Evolutionary conservation across 2,797 vertebrate genomes (phyloP).

Genomic region (Leptoclinus maculatus): DNA sequence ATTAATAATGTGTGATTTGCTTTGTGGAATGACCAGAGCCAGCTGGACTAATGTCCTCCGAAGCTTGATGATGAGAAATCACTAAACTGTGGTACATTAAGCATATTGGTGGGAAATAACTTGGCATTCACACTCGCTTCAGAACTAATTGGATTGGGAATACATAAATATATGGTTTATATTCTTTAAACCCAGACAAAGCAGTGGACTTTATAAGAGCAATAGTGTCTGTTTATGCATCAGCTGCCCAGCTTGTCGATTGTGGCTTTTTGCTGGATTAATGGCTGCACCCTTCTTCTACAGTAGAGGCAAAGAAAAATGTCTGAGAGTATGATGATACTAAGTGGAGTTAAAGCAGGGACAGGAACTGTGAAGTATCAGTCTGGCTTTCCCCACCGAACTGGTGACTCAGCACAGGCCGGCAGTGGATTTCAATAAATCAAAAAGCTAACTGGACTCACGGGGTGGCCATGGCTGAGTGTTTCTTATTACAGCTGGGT

Average conservation of each 20-base stretch:
- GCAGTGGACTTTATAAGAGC: conserved; percentile 4
- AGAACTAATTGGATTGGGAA: conserved; percentile 2
- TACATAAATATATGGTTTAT: conserved; percentile 4
- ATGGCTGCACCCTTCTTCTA: conserved; percentile 42
- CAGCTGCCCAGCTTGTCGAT: conserved; percentile 44
- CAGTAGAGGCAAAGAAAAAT: conserved; percentile 36
- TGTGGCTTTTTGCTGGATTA: conserved; percentile 45
- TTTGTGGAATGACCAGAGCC: conserved; percentile 21
- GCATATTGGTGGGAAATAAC: conserved; percentile 17
- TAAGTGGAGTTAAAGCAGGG: conserved; percentile 67
- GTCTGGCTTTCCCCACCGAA: conserved; percentile 68
- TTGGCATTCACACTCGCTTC: conserved; percentile 8
- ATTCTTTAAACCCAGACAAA: conserved; percentile 13
- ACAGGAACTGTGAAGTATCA: conserved; percentile 68
- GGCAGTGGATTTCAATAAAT: conserved; percentile 82
- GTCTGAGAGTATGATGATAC: conserved; percentile 66
- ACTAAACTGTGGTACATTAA: conserved; percentile 14
- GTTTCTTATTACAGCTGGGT: conserved; percentile 72
- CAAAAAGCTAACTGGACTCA: conserved; percentile 80
- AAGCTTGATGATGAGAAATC: conserved; percentile 19
- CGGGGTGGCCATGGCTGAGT: conserved; percentile 67
- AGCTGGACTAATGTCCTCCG: conserved; percentile 12
- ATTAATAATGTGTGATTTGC: conserved; percentile 9
- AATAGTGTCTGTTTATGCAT: conserved; percentile 34
- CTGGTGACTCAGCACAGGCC: conserved; percentile 79